Evolutionary conservation across 2,888 invertebrate genomes (phyloP), one percentile per base, ranked within the genome.

Genomic region (Pseudoips prasinana): DNA sequence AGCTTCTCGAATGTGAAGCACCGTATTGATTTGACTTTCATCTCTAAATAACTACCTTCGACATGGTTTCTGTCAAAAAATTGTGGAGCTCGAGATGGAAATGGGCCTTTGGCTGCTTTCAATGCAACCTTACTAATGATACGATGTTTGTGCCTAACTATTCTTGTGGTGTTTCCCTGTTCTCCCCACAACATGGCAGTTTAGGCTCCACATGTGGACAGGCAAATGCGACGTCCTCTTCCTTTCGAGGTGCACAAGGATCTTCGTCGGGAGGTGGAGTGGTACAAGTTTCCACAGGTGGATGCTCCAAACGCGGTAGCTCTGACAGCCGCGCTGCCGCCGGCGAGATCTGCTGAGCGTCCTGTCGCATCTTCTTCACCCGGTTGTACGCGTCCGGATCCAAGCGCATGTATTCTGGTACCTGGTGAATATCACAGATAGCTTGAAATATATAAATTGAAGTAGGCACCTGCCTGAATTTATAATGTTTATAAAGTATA

Each of bases 141-240:
- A n/a, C n/a, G n/a, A n/a, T n/a, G n/a, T n/a, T n/a, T n/a, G n/a
- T n/a, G n/a, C n/a, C n/a, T n/a, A n/a, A n/a, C n/a, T n/a, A n/a
- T n/a, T n/a, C n/a, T 20, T 4, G 5, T 10, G 22, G 20, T 22
- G 8, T 33, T n/a, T n/a, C n/a, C n/a, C n/a, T n/a, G n/a, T 46
- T 22, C 20, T 54, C 46, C 29, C 57, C 73, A 41, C 85, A 86
- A 50, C 82, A 83, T 0, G 82, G 84, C 17, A 62, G 24, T 2
- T 49, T 51, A 0, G 83, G 69, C 11, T 79, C 62, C 0, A 73
- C 70, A 25, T 67, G 82, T 0, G 77, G 76, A 35, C 87, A 87
- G 0, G 76, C 63, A 53, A 88, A 88, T 3, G 77, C 60, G 0
- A 88, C 87, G 37, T 87, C 85, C 48, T 88, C 86, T n/a, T 66